Evolutionary conservation across 2,797 vertebrate genomes (phyloP).

Genomic region (Mus minutoides): DNA sequence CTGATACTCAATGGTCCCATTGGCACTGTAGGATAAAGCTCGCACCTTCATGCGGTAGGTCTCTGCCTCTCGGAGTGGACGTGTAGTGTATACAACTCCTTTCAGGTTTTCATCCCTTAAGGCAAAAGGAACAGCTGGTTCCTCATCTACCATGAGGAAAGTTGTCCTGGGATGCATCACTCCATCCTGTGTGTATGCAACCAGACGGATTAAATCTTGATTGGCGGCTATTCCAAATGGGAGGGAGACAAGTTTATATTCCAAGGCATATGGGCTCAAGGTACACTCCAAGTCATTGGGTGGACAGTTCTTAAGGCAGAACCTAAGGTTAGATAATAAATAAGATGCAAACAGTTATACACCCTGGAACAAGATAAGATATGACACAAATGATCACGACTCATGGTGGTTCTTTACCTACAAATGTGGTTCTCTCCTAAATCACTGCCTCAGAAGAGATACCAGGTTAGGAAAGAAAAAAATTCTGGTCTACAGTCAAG

Average conservation of each 20-base stretch:
- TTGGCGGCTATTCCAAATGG: slow-evolving; percentile 96
- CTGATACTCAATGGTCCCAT: slow-evolving; percentile 94
- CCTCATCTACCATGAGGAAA: slow-evolving; percentile 93
- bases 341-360: not conserved
- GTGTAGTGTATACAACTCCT: slow-evolving; percentile 95
- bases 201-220: slow-evolving; percentile 97
- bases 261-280: slow-evolving; percentile 95
- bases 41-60: slow-evolving; percentile 97
- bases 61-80: slow-evolving; percentile 90
- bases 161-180: slow-evolving; percentile 96
- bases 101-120: slow-evolving; percentile 96
- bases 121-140: slow-evolving; percentile 92
- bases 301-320: slow-evolving; percentile 96
- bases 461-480: not conserved
- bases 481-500: not conserved
- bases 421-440: not conserved
- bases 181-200: slow-evolving; percentile 96
- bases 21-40: slow-evolving; percentile 92
- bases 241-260: slow-evolving; percentile 97
- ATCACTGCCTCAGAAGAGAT: slow-evolving; percentile 49
- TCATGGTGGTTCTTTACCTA: not conserved
- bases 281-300: slow-evolving; percentile 96
- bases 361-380: not conserved
- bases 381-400: not conserved
- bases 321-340: slow-evolving; percentile 86